Evolutionary conservation across 2,113 vertebrate genomes (phyloP), one percentile per base, ranked within the genome.

Genomic region (Paracanthobrama guichenoti): DNA sequence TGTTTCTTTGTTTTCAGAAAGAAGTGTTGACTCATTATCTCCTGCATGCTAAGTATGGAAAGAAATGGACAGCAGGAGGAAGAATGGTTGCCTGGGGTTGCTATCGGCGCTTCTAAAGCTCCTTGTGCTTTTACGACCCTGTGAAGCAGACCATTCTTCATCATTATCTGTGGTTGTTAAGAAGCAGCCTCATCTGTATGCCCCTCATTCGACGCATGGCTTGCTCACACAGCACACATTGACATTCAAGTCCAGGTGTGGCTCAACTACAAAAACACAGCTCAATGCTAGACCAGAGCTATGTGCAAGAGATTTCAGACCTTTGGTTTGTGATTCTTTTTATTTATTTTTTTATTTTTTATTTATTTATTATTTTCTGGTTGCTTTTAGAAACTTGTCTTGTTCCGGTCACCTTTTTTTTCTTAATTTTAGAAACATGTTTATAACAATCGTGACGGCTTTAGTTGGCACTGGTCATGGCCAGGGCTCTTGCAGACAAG

Each of bases 121-220:
- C 82, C 84, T 87, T 87, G 86, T 89, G 88, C 86, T 85, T 85
- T 85, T 87, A 85, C 85, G 67, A 87, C 84, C 86, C 82, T 84
- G 86, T 87, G 84, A 86, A 87, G 86, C 86, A 86, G 84, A 86
- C 86, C 88, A 89, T 89, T 89, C 88, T 89, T 89, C 86, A 89
- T 89, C 88, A 89, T 89, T 89, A 89, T 89, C 88, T 81, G 88
- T 79, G 88, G 88, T 86, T 87, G 88, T 86, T 89, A 87, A 87
- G 86, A 87, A 81, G 86, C 83, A 81, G 60, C 78, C 86, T 84
- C 81, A 87, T 89, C 84, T 87, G 88, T 89, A 89, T 89, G 88
- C 88, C 78, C 42, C 81, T 85, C 88, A 84, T 81, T 85, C 88
- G 66, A 74, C 20, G 66, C 78, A 35, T 73, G 78, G 78, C 66